These are phyloP conservation scores for Smutsia gigantea DNA, from an alignment of 2,797 vertebrate species.

Conservation along the genomic window DNA sequence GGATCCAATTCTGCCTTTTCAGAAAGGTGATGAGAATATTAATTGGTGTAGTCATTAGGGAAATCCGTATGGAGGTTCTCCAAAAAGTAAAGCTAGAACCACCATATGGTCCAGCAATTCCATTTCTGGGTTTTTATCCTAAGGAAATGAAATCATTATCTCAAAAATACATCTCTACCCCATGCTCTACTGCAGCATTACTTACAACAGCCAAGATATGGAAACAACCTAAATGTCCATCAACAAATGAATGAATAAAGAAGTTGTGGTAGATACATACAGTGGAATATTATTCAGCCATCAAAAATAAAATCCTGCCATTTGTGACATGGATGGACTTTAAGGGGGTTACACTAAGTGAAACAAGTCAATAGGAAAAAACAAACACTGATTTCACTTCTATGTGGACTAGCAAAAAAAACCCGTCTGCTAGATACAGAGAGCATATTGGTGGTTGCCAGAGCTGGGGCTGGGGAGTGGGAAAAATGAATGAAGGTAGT, in stretches of 20 bases:
- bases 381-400: background rate
- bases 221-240: background rate
- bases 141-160: background rate
- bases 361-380: background rate
- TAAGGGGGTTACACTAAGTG: background rate
- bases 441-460: background rate
- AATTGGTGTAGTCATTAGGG: too few relatives aligned
- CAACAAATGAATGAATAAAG: background rate
- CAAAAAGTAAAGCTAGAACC: background rate
- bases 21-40: background rate
- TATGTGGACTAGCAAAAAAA: background rate
- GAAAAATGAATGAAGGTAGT: background rate
- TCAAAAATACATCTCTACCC: background rate
- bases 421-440: background rate
- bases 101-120: background rate
- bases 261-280: background rate
- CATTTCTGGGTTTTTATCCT: background rate
- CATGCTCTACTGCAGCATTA: background rate
- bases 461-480: background rate
- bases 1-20: background rate
- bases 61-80: background rate
- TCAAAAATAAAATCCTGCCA: background rate
- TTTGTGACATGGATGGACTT: background rate
- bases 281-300: background rate
- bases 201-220: background rate